These are phyloP conservation scores for Proctacanthus coquilletti DNA, from an alignment of 1,140 invertebrate species.

Conservation along the genomic window DNA sequence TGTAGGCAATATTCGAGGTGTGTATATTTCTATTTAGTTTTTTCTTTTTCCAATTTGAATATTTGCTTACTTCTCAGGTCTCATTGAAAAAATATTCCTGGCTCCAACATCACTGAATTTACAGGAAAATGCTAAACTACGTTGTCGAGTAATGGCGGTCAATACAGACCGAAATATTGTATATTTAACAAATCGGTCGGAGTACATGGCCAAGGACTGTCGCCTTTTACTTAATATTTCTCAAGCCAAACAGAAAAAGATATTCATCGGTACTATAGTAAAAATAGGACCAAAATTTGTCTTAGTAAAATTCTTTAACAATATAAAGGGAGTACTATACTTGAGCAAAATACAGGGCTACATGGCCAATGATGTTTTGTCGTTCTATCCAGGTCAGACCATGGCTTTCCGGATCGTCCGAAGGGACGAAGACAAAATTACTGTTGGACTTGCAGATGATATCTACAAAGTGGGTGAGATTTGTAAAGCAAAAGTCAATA, in stretches of 20 bases:
- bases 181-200: constrained; percentile 33
- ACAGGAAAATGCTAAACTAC: constrained; percentile 13
- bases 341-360: constrained; percentile 33
- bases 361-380: constrained; percentile 26
- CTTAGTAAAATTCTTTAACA: constrained; percentile 41
- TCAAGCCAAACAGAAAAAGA: constrained; percentile 32
- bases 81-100: constrained; percentile 20
- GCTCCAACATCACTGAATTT: constrained; percentile 12
- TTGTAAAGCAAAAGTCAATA: constrained; percentile 20
- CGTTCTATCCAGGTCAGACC: constrained; percentile 44
- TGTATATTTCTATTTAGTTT: constrained; percentile 1
- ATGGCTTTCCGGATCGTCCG: constrained; percentile 18
- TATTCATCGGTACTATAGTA: constrained; percentile 39
- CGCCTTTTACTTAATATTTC: constrained; percentile 32
- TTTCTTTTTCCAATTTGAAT: background rate
- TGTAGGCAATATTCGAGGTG: constrained; percentile 17
- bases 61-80: constrained; percentile 11
- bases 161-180: constrained; percentile 26
- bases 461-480: constrained; percentile 22
- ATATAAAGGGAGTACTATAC: constrained; percentile 40
- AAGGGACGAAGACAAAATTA: constrained; percentile 14
- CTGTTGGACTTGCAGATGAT: constrained; percentile 17
- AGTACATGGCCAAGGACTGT: constrained; percentile 35
- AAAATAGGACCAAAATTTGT: constrained; percentile 32
- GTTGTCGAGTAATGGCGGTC: constrained; percentile 33